Base-by-base conservation (phyloP, 2,888 invertebrate genomes). In the Eucera pruinosa region DNA sequence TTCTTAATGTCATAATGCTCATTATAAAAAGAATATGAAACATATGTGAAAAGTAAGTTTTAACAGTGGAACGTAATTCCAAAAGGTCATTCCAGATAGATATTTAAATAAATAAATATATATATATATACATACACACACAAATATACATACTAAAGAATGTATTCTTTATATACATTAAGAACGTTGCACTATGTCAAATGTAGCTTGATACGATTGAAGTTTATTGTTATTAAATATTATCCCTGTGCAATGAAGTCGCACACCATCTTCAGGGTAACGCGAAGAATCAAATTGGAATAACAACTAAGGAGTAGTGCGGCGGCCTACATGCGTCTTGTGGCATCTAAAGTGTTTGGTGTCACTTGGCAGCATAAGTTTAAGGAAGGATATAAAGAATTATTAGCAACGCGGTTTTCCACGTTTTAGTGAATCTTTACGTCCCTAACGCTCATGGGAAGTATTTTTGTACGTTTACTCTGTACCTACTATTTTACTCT, bases 401-500 rank as follows among this genome's bases (percentile, higher is more conserved):
- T 79, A 78, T 74, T 81, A 82, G 66, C 55, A 73, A 83, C 84
- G 83, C 80, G 83, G 76, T 83, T 86, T 84, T 85, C 84, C 84
- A 86, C 81, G 79, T 81, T 84, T 85, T 86, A 87, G 81, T 81
- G 85, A 86, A 86, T 85, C 82, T 86, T 85, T 84, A 86, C 78
- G 80, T 86, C 84, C 82, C 84, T 80, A 78, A 83, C 83, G 84
- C 85, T 87, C 84, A 87, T 84, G 88, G 85, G 87, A 89, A 90
- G 88, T 90, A 90, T 90, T 90, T 90, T 91, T 91, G 90, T 90
- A 90, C 88, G 88, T 90, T 89, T 83, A 90, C 85, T 90, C 89
- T 89, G 85, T 89, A 90, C 87, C 86, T 85, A 86, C 84, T 78
- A 84, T 83, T 88, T 87, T 81, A 85, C 85, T 89, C 85, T 85